A percentile compares a stretch with the other conserved stretches of the same genome.
These are phyloP conservation scores for Rugalucina vietnamica DNA, from an alignment of 2,888 invertebrate species.

Conservation along the genomic window DNA sequence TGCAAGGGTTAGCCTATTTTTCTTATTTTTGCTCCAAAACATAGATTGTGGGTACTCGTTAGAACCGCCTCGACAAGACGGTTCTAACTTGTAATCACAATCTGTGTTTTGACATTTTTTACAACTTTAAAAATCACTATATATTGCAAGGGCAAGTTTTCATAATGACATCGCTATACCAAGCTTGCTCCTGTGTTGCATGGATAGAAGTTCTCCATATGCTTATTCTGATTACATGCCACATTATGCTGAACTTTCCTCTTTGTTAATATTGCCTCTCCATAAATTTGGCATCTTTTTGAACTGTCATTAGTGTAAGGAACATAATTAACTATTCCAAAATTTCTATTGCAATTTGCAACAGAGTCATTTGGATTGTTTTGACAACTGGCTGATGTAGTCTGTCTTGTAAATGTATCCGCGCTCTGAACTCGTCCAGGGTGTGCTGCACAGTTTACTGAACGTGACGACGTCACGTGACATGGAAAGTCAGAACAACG, in stretches of 20 bases:
- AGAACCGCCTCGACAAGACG: no score
- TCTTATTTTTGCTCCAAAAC: no score
- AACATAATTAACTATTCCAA: background rate
- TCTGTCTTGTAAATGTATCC: background rate
- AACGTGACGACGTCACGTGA: no score
- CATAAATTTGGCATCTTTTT: background rate
- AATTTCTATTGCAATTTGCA: background rate
- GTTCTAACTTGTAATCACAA: no score
- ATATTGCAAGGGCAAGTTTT: no score
- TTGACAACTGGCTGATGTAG: background rate
- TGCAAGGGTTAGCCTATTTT: no score
- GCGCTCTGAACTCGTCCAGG: background rate
- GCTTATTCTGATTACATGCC: background rate
- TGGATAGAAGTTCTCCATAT: background rate
- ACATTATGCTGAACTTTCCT: conserved; percentile 20
- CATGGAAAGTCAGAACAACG: no score
- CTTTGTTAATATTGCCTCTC: conserved; percentile 6
- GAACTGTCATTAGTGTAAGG: background rate
- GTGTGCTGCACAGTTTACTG: no score
- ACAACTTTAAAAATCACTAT: no score
- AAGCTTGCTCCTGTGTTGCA: background rate
- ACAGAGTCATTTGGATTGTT: background rate
- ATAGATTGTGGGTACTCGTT: no score
- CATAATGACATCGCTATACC: background rate
- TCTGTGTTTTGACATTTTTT: no score